phyloP scores from a whole-genome alignment of 2,888 invertebrate species.

The Ceriagrion tenellum region DNA sequence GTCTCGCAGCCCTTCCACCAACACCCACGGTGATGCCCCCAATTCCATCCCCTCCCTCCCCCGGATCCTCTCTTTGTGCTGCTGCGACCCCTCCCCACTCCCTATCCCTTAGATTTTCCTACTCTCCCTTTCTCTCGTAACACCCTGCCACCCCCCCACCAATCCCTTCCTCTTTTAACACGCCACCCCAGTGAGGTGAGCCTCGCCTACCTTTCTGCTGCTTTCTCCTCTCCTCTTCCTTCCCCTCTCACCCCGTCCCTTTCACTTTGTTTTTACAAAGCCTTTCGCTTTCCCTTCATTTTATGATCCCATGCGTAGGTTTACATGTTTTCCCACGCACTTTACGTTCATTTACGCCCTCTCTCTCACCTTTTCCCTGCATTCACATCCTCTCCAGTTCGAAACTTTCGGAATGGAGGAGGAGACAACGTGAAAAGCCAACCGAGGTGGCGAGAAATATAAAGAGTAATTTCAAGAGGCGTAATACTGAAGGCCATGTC shows the following conservation, averaged over 20 bases:
- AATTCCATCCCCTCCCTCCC: neutral
- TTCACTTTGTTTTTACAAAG: slow-evolving; percentile 19
- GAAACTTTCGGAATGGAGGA: too few relatives aligned
- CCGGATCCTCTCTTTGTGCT: neutral
- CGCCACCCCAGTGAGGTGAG: neutral
- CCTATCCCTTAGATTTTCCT: neutral
- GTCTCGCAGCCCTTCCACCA: too few relatives aligned
- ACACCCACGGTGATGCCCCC: too few relatives aligned
- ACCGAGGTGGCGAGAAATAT: too few relatives aligned
- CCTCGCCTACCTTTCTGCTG: neutral
- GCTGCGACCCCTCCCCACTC: neutral
- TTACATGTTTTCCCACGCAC: slow-evolving; percentile 1
- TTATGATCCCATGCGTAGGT: neutral
- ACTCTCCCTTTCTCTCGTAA: neutral
- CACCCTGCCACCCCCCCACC: neutral
- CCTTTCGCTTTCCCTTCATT: neutral
- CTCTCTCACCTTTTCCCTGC: neutral
- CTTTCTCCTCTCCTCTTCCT: neutral
- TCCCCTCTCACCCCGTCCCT: neutral
- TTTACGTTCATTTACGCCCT: neutral
- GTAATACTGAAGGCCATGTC: too few relatives aligned
- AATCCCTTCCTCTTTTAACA: neutral
- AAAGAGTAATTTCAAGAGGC: too few relatives aligned
- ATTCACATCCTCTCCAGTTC: too few relatives aligned
- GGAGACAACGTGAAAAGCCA: too few relatives aligned